Base-by-base conservation (phyloP, 2,888 invertebrate species). In the Notodonta ziczac region DNA sequence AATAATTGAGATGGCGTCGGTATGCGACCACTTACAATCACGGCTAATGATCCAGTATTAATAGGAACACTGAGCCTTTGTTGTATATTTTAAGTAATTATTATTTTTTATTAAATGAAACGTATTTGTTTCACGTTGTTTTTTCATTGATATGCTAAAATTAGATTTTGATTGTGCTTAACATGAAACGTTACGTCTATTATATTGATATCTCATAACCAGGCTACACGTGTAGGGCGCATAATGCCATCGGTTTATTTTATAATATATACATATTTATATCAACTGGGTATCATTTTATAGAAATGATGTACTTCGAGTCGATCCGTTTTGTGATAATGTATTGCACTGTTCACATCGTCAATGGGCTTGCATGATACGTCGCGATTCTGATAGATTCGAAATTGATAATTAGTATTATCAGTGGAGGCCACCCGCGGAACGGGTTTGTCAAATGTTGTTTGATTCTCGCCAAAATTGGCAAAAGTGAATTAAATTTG, bases 371-470 rank as follows among this genome's bases (percentile, higher is more conserved):
- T 68, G 66, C 57, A 60, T 64, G 56, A 32, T 64, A 60, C 69
- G 83, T 82, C 83, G 80, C 81, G 76, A 81, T 81, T 88, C 91
- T 91, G 92, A 89, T 92, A 90, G 91, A 86, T 91, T 93, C 91
- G 92, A 92, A 92, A 92, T 91, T 92, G 92, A 91, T 88, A 69
- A 69, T 82, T 89, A 88, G 87, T 85, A 81, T 87, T 89, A 85
- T 85, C 84, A 82, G 77, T 80, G 85, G 70, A 83, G 74, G 66
- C 70, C 70, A 72, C 84, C 86, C 84, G 67, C 62, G 61, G 59
- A 66, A 70, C 59, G 85, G 88, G 85, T 77, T 82, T 80, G 80
- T 83, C 77, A 78, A 78, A 80, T 77, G 76, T 77, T 73, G 73
- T 75, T 78, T 78, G 79, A 75, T 77, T 79, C 73, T 77, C 77